Evolutionary conservation across 2,888 invertebrate genomes (phyloP), one percentile per base, ranked within the genome.

Genomic region (Xylophagus ater): DNA sequence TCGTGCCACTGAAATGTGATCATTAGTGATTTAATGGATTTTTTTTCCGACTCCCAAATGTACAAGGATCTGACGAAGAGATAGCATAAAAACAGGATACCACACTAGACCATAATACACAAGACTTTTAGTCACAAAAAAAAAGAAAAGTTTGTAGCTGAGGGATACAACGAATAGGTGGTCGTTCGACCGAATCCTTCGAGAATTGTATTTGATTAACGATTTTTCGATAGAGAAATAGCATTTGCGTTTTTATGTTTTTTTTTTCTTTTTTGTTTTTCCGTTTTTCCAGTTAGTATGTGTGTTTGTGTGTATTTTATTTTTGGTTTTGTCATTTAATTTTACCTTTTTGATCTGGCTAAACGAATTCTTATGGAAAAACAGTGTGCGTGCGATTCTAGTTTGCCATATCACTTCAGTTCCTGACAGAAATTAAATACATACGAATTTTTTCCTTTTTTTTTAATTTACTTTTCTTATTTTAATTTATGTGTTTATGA

Each of bases 21-120:
- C 26, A 26, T 26, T 26, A 26, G 26, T 26, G 26, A 26, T 26
- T 26, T 26, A 26, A 26, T 26, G 26, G 26, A 26, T 5, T 26
- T 26, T 26, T 26, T 26, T 26, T 26, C n/a, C 23, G 23, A 23
- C n/a, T 10, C 3, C n/a, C n/a, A 26, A 26, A 26, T 26, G 7
- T 9, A 6, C n/a, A 26, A 6, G 26, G 10, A 10, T 13, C 6
- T 13, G 26, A 26, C 26, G 13, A 13, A 26, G 26, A 26, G 26
- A 26, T 26, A 26, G 13, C 26, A 26, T 5, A 26, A 10, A 23
- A 23, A 23, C 10, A 26, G 6, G n/a, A 5, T 4, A 12, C 26
- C 26, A 9, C 7, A 10, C 26, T 26, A 26, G n/a, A 26, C n/a
- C 7, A 23, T 13, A 9, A 25, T 13, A 26, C n/a, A 26, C 13